A percentile compares a stretch with the other conserved stretches of the same genome.
These are phyloP conservation scores for Ferdinandea cuprea DNA, from an alignment of 2,888 invertebrate species.

Conservation along the genomic window DNA sequence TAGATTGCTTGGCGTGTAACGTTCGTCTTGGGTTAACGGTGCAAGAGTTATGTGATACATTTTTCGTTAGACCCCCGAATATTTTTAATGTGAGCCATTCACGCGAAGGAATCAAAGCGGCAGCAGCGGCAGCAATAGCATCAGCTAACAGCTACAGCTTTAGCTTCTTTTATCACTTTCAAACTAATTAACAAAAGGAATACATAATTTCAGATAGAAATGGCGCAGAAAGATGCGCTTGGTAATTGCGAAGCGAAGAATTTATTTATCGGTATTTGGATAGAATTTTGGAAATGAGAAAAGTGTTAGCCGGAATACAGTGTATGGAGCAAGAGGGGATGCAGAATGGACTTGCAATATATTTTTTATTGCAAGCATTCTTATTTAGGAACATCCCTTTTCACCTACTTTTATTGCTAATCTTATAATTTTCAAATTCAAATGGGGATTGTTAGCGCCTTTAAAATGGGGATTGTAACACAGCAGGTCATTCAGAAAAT, in stretches of 20 bases:
- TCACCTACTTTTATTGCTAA: too few species aligned
- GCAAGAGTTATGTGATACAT: slow-evolving; percentile 33
- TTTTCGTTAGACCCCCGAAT: slow-evolving; percentile 9
- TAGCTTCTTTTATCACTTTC: slow-evolving; percentile 40
- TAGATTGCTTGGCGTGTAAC: background rate
- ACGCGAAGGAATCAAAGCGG: slow-evolving; percentile 7
- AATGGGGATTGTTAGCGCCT: too few species aligned
- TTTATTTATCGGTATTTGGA: slow-evolving; percentile 25
- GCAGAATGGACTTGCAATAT: too few species aligned
- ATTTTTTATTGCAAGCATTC: too few species aligned
- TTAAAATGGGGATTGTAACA: too few species aligned
- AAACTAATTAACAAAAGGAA: slow-evolving; percentile 62
- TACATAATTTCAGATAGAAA: slow-evolving; percentile 47
- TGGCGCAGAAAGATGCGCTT: slow-evolving; percentile 23
- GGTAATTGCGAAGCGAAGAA: slow-evolving; percentile 32
- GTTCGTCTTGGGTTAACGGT: slow-evolving; percentile 10
- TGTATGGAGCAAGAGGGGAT: background rate
- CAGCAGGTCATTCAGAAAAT: too few species aligned
- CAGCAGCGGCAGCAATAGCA: slow-evolving; percentile 10
- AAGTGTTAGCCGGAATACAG: background rate
- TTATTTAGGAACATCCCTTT: too few species aligned
- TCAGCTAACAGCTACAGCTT: too few species aligned
- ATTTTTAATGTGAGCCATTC: background rate
- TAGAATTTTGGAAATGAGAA: background rate
- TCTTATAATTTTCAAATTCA: too few species aligned